Percentiles rank a stretch among this genome's conserved stretches.
Conservation (phyloP, 2,113 vertebrate genomes). For the Chunga burmeisteri region DNA sequence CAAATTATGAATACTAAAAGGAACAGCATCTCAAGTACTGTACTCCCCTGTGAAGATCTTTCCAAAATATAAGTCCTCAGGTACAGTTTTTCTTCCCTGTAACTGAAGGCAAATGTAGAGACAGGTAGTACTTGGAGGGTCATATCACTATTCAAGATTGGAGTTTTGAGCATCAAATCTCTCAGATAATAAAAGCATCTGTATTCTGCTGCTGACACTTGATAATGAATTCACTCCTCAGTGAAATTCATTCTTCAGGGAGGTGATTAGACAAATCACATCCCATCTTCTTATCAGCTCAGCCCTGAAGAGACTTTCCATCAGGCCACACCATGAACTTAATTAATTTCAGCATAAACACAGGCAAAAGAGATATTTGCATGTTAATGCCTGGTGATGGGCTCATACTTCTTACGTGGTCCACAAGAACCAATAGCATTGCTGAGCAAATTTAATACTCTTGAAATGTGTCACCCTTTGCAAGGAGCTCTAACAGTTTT, state of each 20-base stretch:
- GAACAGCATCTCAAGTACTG: not conserved
- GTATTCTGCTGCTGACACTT: not conserved
- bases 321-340: not conserved
- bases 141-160: not conserved
- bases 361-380: not conserved
- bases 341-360: not conserved
- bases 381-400: not conserved
- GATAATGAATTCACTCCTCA: not conserved
- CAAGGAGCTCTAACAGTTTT: not conserved
- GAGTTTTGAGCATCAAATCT: not conserved
- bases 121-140: not conserved
- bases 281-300: not conserved
- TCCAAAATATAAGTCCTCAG: not conserved
- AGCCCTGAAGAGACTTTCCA: not conserved
- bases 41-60: not conserved
- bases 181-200: not conserved
- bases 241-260: not conserved
- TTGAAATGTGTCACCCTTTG: not conserved
- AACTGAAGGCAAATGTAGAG: not conserved
- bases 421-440: accelerated
- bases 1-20: not conserved
- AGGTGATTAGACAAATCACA: not conserved
- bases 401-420: not conserved
- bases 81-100: not conserved
- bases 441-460: not conserved